Conservation (phyloP, 1,140 invertebrate species). For the Drosophila melanica region DNA sequence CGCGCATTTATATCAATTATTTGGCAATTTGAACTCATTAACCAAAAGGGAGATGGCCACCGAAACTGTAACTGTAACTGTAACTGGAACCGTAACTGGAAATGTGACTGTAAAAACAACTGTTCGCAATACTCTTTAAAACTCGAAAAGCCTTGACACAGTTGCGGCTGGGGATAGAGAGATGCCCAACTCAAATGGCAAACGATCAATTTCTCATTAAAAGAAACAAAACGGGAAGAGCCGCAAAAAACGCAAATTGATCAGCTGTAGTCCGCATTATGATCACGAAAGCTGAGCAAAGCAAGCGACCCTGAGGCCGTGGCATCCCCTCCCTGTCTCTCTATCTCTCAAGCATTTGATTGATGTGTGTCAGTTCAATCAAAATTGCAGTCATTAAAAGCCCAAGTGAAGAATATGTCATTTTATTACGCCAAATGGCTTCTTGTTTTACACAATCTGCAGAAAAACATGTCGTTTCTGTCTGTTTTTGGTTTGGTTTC, state of each 20-base stretch:
- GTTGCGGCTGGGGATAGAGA: conserved; percentile 24
- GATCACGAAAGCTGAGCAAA: conserved; percentile 5
- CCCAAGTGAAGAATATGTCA: neutral
- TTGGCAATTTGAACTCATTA: conserved; percentile 69
- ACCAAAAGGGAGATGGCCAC: conserved; percentile 32
- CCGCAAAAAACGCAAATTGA: conserved; percentile 15
- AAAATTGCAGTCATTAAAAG: conserved; percentile 3
- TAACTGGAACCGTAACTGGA: conserved; percentile 19
- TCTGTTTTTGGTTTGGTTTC: too few species aligned
- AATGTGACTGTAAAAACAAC: conserved; percentile 14
- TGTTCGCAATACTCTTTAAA: conserved; percentile 64
- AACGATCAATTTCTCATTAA: conserved; percentile 45
- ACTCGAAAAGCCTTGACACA: conserved; percentile 59
- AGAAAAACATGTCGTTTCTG: too few species aligned
- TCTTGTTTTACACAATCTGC: neutral
- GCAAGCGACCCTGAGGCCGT: conserved; percentile 6
- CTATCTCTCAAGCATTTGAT: conserved; percentile 35
- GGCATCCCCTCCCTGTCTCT: neutral
- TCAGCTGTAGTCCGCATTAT: conserved; percentile 14
- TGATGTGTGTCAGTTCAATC: conserved; percentile 41
- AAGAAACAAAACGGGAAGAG: conserved; percentile 20
- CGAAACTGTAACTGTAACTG: conserved; percentile 4
- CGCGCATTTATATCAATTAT: conserved; percentile 73
- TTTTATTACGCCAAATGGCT: neutral
- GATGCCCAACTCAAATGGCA: conserved; percentile 37